Conservation (phyloP, 2,113 vertebrate genomes). For the Thoracochromis brauschi region DNA sequence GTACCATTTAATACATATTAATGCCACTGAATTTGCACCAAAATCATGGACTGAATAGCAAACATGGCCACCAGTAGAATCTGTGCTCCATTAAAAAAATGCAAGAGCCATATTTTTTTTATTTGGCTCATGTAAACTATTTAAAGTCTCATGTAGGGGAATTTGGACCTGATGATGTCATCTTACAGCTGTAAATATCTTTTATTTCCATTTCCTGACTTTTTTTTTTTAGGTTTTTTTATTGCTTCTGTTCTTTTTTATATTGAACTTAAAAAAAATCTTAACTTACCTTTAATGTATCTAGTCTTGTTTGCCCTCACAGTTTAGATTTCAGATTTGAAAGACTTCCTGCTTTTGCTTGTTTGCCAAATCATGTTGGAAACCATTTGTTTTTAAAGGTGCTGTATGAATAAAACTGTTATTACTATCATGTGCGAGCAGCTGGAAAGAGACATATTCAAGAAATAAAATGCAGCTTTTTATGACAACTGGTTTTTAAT, state of each 20-base stretch:
- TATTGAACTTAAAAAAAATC: neutral
- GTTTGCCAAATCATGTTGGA: neutral
- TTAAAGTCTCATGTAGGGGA: neutral
- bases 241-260: neutral
- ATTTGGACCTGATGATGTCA: neutral
- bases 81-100: neutral
- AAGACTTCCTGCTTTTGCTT: neutral
- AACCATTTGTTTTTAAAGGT: fast-evolving
- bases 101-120: neutral
- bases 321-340: neutral
- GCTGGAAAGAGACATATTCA: fast-evolving
- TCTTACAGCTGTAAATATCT: neutral
- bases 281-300: neutral
- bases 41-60: neutral
- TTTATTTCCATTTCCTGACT: neutral
- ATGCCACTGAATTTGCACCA: neutral
- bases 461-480: neutral
- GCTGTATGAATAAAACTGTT: neutral
- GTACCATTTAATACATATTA: neutral
- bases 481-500: neutral
- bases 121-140: neutral
- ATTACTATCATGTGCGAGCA: neutral
- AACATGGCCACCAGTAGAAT: neutral
- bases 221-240: fast-evolving
- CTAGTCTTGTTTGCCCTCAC: neutral